Evolutionary conservation across 2,888 invertebrate species (phyloP).

Genomic region (Phaonia tiefii): DNA sequence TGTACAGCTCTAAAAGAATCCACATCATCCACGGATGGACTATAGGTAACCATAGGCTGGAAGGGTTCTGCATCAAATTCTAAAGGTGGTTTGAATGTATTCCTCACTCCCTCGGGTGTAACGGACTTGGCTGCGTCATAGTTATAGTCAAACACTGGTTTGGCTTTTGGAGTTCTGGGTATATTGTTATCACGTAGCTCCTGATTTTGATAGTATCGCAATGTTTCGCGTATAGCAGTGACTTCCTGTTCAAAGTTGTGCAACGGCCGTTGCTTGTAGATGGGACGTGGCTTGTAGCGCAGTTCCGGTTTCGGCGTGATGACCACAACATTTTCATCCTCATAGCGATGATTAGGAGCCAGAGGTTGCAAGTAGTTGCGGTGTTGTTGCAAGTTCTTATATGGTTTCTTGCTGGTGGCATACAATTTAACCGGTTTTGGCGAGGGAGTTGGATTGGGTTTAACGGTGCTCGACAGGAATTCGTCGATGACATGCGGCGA

Average conservation of each 20-base stretch:
- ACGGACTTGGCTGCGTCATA: slow-evolving; percentile 83
- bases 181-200: slow-evolving; percentile 80
- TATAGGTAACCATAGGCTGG: slow-evolving; percentile 84
- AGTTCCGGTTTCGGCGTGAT: slow-evolving; percentile 83
- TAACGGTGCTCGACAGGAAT: slow-evolving; percentile 69
- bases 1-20: slow-evolving; percentile 78
- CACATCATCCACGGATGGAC: slow-evolving; percentile 77
- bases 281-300: slow-evolving; percentile 68
- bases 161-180: slow-evolving; percentile 79
- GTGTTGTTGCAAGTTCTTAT: slow-evolving; percentile 69
- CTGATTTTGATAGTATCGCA: slow-evolving; percentile 84
- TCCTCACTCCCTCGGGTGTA: slow-evolving; percentile 35
- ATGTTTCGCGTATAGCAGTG: slow-evolving; percentile 85
- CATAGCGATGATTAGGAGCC: slow-evolving; percentile 71
- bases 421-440: slow-evolving; percentile 70
- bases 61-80: slow-evolving; percentile 84
- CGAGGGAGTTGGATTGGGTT: slow-evolving; percentile 66
- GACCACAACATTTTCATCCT: slow-evolving; percentile 74
- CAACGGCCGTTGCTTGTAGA: slow-evolving; percentile 71
- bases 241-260: slow-evolving; percentile 85
- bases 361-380: slow-evolving; percentile 66
- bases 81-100: slow-evolving; percentile 74
- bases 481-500: slow-evolving; percentile 74
- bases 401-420: slow-evolving; percentile 72
- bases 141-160: slow-evolving; percentile 87